phyloP scores from a whole-genome alignment of 2,797 vertebrate genomes.

The Aselliscus stoliczkanus region DNA sequence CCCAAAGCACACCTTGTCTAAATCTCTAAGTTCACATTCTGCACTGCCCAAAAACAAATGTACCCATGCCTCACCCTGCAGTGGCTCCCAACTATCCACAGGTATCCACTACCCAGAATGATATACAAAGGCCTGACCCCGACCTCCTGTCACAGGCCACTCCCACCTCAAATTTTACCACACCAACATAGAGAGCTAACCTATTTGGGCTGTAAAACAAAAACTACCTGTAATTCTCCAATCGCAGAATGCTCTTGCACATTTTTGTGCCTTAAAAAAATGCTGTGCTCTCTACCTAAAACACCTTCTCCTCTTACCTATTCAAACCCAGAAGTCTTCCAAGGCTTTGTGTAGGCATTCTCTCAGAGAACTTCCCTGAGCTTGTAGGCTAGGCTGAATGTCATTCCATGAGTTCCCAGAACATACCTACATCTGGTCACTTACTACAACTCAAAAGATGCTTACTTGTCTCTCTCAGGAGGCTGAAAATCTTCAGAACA shows the following conservation, averaged over 20 bases:
- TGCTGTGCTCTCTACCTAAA: background rate
- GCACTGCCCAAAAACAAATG: background rate
- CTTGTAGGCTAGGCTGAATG: background rate
- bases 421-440: background rate
- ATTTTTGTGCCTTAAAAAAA: background rate
- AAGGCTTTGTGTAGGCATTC: background rate
- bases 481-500: background rate
- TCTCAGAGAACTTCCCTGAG: background rate
- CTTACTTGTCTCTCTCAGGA: background rate
- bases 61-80: background rate
- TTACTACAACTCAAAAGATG: background rate
- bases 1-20: background rate
- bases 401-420: background rate
- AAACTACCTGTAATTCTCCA: background rate
- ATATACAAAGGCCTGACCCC: background rate
- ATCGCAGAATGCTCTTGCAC: background rate
- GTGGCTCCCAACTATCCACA: background rate
- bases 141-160: background rate
- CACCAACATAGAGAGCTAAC: background rate
- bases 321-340: background rate
- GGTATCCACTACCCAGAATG: background rate
- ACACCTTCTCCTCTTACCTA: background rate
- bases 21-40: background rate
- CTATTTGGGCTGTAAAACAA: background rate
- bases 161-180: background rate